These are phyloP conservation scores for Argya squamiceps DNA, from an alignment of 2,797 vertebrate genomes.

Conservation along the genomic window DNA sequence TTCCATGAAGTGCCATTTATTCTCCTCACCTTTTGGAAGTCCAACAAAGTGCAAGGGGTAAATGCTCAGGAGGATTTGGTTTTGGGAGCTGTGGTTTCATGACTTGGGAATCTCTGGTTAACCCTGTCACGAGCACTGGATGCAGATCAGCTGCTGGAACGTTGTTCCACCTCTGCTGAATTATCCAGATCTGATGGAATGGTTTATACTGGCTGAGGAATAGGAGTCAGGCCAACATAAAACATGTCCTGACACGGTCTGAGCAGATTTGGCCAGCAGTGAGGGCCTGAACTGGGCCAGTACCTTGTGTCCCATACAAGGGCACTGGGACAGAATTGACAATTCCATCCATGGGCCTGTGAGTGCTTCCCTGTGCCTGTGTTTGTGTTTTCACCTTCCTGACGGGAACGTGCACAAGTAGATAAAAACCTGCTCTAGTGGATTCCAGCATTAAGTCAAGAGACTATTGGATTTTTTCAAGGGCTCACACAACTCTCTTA, in stretches of 20 bases:
- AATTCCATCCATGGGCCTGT: accelerated
- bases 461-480: background rate
- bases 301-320: accelerated
- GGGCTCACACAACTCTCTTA: background rate
- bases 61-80: background rate
- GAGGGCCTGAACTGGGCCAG: background rate
- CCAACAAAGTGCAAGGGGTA: background rate
- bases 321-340: background rate
- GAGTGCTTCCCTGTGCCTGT: background rate
- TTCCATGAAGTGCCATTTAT: background rate
- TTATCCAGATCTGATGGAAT: background rate
- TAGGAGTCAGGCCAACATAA: background rate
- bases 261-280: background rate
- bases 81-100: background rate
- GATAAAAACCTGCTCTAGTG: background rate
- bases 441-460: background rate
- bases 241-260: accelerated
- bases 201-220: background rate
- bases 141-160: background rate
- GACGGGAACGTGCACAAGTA: background rate
- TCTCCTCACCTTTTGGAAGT: background rate
- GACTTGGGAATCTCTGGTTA: background rate
- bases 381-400: background rate
- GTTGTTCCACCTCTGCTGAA: background rate
- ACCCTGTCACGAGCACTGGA: accelerated